phyloP scores from a whole-genome alignment of 2,113 vertebrate species.

The Prunella fulvescens region DNA sequence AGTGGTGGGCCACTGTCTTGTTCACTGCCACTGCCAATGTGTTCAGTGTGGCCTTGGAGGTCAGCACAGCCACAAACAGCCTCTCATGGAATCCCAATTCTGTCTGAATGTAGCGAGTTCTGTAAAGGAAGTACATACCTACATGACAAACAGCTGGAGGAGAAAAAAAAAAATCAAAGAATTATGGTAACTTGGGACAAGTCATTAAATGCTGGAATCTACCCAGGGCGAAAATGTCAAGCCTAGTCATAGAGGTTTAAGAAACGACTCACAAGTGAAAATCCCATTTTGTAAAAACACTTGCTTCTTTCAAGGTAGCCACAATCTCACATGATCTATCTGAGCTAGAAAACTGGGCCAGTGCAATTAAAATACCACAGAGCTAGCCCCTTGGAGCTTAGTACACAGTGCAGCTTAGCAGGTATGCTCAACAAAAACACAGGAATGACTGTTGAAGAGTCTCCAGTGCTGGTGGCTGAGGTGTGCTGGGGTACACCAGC shows the following conservation, averaged over 20 bases:
- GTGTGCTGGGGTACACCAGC: background rate
- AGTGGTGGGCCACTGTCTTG: constrained; percentile 90
- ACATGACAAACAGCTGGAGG: background rate
- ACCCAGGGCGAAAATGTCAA: background rate
- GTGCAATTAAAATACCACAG: background rate
- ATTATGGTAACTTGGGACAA: background rate
- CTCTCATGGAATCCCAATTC: constrained; percentile 95
- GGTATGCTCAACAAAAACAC: background rate
- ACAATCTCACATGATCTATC: background rate
- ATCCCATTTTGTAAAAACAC: background rate
- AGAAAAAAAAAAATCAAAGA: background rate
- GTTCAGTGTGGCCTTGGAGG: constrained; percentile 85
- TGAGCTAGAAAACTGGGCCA: background rate
- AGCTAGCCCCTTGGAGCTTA: background rate
- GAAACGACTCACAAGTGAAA: background rate
- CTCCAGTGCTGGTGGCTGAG: background rate
- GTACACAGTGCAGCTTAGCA: background rate
- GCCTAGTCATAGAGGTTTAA: background rate
- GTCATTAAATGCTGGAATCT: background rate
- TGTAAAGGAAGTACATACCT: constrained; percentile 41
- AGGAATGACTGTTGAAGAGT: background rate
- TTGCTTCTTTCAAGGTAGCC: background rate
- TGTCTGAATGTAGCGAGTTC: constrained; percentile 95
- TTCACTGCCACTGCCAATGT: constrained; percentile 92
- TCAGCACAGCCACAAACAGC: constrained; percentile 88